Conservation (phyloP, 2,888 invertebrate species). For the Tanypteryx hageni region DNA sequence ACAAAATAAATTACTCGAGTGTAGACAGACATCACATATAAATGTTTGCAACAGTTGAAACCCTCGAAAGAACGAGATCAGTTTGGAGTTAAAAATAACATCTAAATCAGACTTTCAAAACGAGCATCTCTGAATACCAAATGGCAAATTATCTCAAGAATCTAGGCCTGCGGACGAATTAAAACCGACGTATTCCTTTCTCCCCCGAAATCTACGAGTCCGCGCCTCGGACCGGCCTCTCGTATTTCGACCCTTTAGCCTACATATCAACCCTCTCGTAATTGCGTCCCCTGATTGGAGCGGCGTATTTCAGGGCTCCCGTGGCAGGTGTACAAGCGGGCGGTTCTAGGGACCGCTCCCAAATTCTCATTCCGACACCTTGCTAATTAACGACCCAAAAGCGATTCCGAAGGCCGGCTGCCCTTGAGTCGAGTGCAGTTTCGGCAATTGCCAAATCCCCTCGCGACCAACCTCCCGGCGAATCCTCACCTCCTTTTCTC, state of each 20-base stretch:
- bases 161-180: background rate
- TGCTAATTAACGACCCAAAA: slow-evolving; percentile 60
- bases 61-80: no score
- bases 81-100: no score
- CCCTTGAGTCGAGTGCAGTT: slow-evolving; percentile 36
- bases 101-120: no score
- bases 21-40: no score
- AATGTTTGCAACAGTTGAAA: no score
- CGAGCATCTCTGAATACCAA: no score
- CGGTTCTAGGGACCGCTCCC: slow-evolving; percentile 55
- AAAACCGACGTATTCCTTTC: background rate
- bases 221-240: background rate
- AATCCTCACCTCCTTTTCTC: background rate
- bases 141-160: background rate
- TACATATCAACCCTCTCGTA: slow-evolving; percentile 26
- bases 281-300: slow-evolving; percentile 56
- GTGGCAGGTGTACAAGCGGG: slow-evolving; percentile 61
- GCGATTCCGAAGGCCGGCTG: slow-evolving; percentile 39
- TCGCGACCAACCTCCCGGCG: background rate
- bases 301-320: slow-evolving; percentile 32
- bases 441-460: background rate
- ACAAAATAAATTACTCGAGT: no score
- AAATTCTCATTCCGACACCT: slow-evolving; percentile 60
- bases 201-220: background rate
- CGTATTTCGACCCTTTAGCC: slow-evolving; percentile 35